These are phyloP conservation scores for Chaetura pelagica DNA, from an alignment of 2,113 vertebrate genomes.

Conservation along the genomic window DNA sequence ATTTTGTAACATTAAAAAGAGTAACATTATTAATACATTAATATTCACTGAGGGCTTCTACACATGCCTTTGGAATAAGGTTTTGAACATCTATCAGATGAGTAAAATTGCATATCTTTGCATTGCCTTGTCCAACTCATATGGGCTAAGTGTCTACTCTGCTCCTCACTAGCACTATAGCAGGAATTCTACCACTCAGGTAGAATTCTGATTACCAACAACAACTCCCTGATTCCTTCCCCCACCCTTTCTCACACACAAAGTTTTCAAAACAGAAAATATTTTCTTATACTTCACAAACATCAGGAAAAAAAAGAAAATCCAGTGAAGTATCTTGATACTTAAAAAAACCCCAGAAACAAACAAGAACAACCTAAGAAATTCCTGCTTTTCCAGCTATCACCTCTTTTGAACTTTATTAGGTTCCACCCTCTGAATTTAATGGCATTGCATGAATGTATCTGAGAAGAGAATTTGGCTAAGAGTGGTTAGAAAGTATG, in stretches of 20 bases:
- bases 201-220: not conserved
- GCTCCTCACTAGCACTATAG: not conserved
- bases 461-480: not conserved
- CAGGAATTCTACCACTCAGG: not conserved
- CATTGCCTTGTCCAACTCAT: not conserved
- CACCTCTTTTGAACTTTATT: not conserved
- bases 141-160: not conserved
- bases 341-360: not conserved
- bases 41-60: not conserved
- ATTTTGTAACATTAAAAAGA: not conserved
- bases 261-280: not conserved
- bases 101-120: fast-evolving
- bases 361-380: not conserved
- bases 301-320: not conserved
- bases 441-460: fast-evolving
- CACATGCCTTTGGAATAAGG: not conserved
- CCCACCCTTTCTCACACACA: not conserved
- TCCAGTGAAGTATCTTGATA: not conserved
- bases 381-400: not conserved
- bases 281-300: not conserved
- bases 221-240: not conserved
- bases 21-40: not conserved
- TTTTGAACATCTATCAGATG: not conserved
- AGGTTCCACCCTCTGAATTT: not conserved
- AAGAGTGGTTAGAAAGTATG: not conserved